These are phyloP conservation scores for Lutjanus campechanus DNA, from an alignment of 2,797 vertebrate genomes.

Conservation along the genomic window DNA sequence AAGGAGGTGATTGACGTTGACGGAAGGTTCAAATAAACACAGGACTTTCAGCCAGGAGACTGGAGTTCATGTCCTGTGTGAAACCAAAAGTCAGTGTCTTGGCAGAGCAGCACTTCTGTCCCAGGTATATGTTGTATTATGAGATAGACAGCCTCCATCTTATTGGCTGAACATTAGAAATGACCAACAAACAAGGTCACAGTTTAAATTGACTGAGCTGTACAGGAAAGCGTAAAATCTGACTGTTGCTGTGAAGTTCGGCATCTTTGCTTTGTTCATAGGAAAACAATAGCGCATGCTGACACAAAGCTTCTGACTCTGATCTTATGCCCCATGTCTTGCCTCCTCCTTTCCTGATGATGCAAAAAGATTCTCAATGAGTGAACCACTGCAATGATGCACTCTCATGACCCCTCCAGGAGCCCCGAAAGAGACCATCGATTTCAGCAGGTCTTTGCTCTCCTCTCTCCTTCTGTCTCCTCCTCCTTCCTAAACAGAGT, in stretches of 20 bases:
- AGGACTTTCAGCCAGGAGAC: no score
- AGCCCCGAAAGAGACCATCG: constrained; percentile 71
- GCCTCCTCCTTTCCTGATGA: constrained; percentile 52
- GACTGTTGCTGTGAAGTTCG: neutral
- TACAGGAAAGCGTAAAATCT: neutral
- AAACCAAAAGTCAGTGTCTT: no score
- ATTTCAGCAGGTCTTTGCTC: constrained; percentile 67
- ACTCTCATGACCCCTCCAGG: constrained; percentile 41
- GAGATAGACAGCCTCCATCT: neutral
- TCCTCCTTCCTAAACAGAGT: constrained; percentile 31
- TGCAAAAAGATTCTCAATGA: constrained; percentile 79
- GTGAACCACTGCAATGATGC: constrained; percentile 64
- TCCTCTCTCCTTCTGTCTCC: constrained; percentile 1
- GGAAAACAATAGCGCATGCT: neutral
- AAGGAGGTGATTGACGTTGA: no score
- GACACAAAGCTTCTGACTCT: neutral
- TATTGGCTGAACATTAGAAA: neutral
- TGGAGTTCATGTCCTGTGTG: no score
- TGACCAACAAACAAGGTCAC: neutral
- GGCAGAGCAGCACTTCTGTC: no score
- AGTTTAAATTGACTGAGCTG: neutral
- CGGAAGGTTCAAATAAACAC: no score
- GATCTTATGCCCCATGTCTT: neutral
- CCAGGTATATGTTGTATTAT: neutral
- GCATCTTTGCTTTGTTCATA: neutral